These are phyloP conservation scores for Formica selysi DNA, from an alignment of 1,140 invertebrate species.

Conservation along the genomic window DNA sequence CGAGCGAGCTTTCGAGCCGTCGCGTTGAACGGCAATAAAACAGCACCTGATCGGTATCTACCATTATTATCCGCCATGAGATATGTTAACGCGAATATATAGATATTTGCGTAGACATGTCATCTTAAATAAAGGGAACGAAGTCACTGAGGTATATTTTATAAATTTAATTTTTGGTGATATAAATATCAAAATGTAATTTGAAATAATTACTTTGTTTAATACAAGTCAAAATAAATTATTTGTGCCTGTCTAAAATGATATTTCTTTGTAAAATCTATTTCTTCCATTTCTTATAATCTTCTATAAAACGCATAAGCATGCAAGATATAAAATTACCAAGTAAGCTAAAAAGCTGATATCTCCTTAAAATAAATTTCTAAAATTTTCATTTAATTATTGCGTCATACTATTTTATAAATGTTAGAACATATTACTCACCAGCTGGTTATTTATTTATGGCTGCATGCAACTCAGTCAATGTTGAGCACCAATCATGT, in stretches of 20 bases:
- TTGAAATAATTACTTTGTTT: conserved; percentile 9
- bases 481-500: conserved; percentile 38
- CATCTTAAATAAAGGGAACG: neutral
- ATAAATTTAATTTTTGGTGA: neutral
- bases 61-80: conserved; percentile 73
- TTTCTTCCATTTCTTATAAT: neutral
- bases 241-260: neutral
- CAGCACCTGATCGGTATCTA: conserved; percentile 72
- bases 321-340: neutral
- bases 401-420: neutral
- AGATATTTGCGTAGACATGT: conserved; percentile 20
- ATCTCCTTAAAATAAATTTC: conserved; percentile 24
- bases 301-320: neutral
- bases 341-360: neutral
- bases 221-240: neutral
- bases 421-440: conserved; percentile 54
- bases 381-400: conserved; percentile 24
- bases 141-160: neutral
- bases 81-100: conserved; percentile 60
- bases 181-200: conserved; percentile 22
- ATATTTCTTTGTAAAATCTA: neutral
- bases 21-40: conserved; percentile 70
- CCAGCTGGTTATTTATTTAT: conserved; percentile 24
- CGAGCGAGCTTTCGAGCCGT: conserved; percentile 54
- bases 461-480: conserved; percentile 2